Percentiles rank a stretch among this genome's conserved stretches.
phyloP scores from a whole-genome alignment of 2,888 invertebrate genomes.

The Luperina nickerlii region DNA sequence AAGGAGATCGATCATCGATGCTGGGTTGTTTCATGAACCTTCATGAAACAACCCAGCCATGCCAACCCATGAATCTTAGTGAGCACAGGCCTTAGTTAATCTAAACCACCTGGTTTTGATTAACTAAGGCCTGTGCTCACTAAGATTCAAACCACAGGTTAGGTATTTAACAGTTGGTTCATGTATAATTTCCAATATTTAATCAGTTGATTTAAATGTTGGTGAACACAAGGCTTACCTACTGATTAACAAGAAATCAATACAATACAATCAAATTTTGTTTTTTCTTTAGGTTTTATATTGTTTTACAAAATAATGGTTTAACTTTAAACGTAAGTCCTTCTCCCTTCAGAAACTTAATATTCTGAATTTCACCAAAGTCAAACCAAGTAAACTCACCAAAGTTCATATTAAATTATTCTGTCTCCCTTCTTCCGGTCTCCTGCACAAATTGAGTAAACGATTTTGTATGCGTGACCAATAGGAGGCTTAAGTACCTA shows the following conservation, averaged over 20 bases:
- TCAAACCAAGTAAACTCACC: too few species aligned
- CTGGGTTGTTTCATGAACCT: neutral
- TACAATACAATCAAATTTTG: too few species aligned
- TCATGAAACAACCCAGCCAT: too few species aligned
- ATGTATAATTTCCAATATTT: too few species aligned
- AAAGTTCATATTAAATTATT: neutral
- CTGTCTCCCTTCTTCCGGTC: neutral
- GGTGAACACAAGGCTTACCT: too few species aligned
- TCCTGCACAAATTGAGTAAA: neutral
- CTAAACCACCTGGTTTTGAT: neutral
- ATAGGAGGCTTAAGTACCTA: too few species aligned
- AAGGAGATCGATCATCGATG: conserved; percentile 4
- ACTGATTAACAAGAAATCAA: neutral
- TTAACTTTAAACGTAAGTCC: neutral
- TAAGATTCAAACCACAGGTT: too few species aligned
- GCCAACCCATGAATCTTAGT: too few species aligned
- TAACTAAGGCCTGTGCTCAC: too few species aligned
- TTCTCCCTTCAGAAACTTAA: neutral
- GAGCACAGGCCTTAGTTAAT: too few species aligned
- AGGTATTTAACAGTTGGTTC: too few species aligned
- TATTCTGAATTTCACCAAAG: neutral
- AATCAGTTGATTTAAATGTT: too few species aligned
- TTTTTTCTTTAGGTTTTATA: neutral
- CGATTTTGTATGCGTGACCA: neutral
- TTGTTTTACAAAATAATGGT: neutral